Percentiles rank a stretch among this genome's conserved stretches.
These are phyloP conservation scores for Protomyctophum bolini DNA, from an alignment of 2,113 vertebrate species.

Conservation along the genomic window DNA sequence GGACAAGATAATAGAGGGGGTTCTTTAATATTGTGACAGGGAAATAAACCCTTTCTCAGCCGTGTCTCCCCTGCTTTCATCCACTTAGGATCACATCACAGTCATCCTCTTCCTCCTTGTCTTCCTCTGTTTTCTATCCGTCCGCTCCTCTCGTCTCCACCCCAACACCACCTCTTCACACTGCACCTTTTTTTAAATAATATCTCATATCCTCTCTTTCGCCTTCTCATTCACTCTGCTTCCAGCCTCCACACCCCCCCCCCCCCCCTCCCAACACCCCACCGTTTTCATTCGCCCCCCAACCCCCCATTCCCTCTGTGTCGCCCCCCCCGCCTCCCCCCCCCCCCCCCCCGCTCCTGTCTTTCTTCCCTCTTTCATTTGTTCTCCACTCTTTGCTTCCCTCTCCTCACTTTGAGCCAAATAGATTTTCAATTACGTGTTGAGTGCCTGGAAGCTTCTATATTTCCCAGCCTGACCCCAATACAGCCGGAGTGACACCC, in stretches of 20 bases:
- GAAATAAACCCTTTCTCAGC: slow-evolving; percentile 60
- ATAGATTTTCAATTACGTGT: slow-evolving; percentile 79
- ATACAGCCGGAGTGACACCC: slow-evolving; percentile 70
- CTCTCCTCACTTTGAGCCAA: slow-evolving; percentile 75
- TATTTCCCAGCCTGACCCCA: slow-evolving; percentile 78
- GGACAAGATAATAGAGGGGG: slow-evolving; percentile 42
- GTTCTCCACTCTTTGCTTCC: slow-evolving; percentile 68
- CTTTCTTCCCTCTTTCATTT: slow-evolving; percentile 71
- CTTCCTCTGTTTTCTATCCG: slow-evolving; percentile 53
- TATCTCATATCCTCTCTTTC: slow-evolving; percentile 4
- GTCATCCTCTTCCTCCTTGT: slow-evolving; percentile 36
- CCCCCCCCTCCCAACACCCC: background rate
- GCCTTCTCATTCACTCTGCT: slow-evolving; percentile 25
- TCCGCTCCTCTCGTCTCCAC: slow-evolving; percentile 41
- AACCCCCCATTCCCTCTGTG: slow-evolving; percentile 16
- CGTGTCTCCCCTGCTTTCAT: slow-evolving; percentile 60
- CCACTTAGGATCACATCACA: slow-evolving; percentile 53
- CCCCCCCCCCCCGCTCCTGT: slow-evolving; percentile 2
- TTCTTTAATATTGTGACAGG: slow-evolving; percentile 46
- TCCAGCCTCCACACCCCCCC: background rate
- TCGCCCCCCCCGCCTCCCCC: background rate
- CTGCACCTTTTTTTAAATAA: background rate
- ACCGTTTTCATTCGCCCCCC: slow-evolving; percentile 61
- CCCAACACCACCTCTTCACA: slow-evolving; percentile 3
- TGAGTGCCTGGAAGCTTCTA: slow-evolving; percentile 77